Evolutionary conservation across 2,888 invertebrate species (phyloP).

Genomic region (Merodon equestris): DNA sequence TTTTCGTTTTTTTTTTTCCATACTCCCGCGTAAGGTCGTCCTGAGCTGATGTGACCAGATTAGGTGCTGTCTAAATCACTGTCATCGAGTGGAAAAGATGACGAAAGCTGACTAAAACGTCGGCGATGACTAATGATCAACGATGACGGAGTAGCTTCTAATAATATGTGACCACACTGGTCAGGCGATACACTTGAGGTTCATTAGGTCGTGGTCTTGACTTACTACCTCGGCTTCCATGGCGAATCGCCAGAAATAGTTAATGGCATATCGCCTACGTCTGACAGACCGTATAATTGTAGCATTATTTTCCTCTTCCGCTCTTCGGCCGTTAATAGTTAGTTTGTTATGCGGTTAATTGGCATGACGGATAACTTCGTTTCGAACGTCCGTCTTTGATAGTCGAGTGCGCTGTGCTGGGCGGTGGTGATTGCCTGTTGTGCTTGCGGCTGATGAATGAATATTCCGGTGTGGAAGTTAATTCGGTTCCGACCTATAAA

Average conservation of each 20-base stretch:
- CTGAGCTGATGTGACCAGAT: background rate
- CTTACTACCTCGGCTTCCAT: too few relatives aligned
- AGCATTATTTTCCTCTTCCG: conserved; percentile 11
- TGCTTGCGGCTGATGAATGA: conserved; percentile 29
- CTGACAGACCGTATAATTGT: conserved; percentile 36
- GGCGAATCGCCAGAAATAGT: conserved; percentile 17
- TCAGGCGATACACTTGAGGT: too few relatives aligned
- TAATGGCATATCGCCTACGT: conserved; percentile 25
- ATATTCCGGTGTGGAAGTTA: conserved; percentile 43
- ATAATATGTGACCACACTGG: background rate
- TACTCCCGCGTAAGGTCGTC: background rate
- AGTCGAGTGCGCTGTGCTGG: background rate
- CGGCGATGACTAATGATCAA: conserved; percentile 54
- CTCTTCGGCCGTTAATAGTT: conserved; percentile 6
- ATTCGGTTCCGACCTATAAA: conserved; percentile 42
- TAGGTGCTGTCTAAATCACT: conserved; percentile 6
- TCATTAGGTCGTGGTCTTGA: background rate
- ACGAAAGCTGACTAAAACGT: conserved; percentile 29
- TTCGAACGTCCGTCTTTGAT: background rate
- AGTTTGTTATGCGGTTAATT: too few relatives aligned
- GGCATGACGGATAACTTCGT: conserved; percentile 12
- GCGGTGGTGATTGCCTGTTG: conserved; percentile 9
- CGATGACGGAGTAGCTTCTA: conserved; percentile 31
- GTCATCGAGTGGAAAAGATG: conserved; percentile 20
- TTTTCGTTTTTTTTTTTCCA: background rate